These are phyloP conservation scores for Ectropis grisescens DNA, from an alignment of 1,140 invertebrate genomes.

Conservation along the genomic window DNA sequence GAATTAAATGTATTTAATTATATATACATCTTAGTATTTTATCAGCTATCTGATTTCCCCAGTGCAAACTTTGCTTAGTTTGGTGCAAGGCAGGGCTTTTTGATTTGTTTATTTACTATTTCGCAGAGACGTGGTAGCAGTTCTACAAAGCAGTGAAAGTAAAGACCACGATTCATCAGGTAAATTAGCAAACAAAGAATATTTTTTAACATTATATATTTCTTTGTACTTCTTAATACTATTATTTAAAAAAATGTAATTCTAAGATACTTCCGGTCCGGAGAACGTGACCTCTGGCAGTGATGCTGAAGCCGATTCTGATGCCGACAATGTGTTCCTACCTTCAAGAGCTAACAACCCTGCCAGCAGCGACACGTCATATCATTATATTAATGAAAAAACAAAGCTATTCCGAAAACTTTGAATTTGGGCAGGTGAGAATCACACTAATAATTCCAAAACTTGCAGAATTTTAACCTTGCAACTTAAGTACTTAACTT, in stretches of 20 bases:
- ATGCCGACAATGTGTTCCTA: slow-evolving; percentile 64
- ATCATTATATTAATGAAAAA: slow-evolving; percentile 20
- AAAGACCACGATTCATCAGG: slow-evolving; percentile 64
- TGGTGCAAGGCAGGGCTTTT: no score
- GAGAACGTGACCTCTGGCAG: slow-evolving; percentile 60
- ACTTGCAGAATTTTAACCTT: no score
- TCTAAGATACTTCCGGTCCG: slow-evolving; percentile 68
- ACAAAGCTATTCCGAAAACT: slow-evolving; percentile 51
- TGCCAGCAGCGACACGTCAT: slow-evolving; percentile 20
- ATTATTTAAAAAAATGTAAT: no score
- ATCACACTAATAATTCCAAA: no score
- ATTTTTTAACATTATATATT: no score
- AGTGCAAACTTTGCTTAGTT: no score
- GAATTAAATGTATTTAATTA: no score
- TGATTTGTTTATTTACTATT: slow-evolving; percentile 14
- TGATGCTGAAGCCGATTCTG: slow-evolving; percentile 63
- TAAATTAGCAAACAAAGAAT: slow-evolving; percentile 18
- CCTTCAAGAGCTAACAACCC: slow-evolving; percentile 50
- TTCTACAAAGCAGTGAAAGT: slow-evolving; percentile 57
- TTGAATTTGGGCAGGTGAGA: slow-evolving; percentile 56
- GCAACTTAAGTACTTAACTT: no score
- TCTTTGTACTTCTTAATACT: no score
- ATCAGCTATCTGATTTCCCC: no score
- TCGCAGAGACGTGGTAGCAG: slow-evolving; percentile 65
- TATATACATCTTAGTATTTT: no score